Evolutionary conservation across 2,888 invertebrate genomes (phyloP).

Genomic region (Phasia obesa): DNA sequence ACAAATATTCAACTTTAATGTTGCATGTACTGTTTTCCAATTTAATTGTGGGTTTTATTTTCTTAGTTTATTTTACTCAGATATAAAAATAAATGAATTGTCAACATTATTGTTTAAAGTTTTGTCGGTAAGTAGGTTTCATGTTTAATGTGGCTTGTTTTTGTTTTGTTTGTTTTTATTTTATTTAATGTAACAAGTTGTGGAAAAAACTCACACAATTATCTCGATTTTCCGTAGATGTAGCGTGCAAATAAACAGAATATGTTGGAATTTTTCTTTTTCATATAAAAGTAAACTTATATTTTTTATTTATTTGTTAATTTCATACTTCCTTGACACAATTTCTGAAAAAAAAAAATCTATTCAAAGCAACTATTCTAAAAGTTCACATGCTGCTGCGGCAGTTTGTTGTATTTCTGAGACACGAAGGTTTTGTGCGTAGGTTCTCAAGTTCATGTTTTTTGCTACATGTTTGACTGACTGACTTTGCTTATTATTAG

Average conservation of each 20-base stretch:
- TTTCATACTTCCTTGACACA: conserved; percentile 77
- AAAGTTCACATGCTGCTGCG: conserved; percentile 53
- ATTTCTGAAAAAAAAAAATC: conserved; percentile 71
- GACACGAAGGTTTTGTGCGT: conserved; percentile 67
- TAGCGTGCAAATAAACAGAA: conserved; percentile 52
- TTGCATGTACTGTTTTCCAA: conserved; percentile 27
- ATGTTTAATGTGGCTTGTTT: conserved; percentile 26
- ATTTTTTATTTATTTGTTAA: conserved; percentile 40
- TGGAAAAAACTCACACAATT: conserved; percentile 24
- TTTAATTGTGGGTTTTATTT: conserved; percentile 35
- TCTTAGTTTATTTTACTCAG: background rate
- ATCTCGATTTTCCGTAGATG: conserved; percentile 35
- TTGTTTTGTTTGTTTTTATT: background rate
- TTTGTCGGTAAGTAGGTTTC: conserved; percentile 40
- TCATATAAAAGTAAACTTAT: conserved; percentile 47
- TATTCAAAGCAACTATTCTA: conserved; percentile 51
- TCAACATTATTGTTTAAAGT: background rate
- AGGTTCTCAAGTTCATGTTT: conserved; percentile 68
- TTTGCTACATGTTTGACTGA: conserved; percentile 30
- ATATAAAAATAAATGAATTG: background rate
- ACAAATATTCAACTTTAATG: conserved; percentile 25
- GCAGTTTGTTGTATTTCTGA: conserved; percentile 23
- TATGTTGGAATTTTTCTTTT: background rate
- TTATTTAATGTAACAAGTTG: conserved; percentile 24
- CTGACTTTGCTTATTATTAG: background rate